Base-by-base conservation (phyloP, 1,140 invertebrate species). In the Trichonephila clavipes region DNA sequence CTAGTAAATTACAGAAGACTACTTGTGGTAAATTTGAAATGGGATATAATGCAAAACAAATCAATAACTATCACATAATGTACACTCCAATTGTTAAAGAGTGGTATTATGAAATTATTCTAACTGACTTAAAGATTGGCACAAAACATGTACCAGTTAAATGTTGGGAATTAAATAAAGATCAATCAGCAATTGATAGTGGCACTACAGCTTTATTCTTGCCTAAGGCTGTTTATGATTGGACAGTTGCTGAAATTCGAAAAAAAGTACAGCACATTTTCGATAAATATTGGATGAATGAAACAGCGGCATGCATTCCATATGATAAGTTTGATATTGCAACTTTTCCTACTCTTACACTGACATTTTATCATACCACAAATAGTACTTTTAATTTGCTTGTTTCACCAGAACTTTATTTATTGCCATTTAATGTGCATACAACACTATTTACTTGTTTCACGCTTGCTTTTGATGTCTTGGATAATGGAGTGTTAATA, bases 51-150 rank as follows among this genome's bases (percentile, higher is more conserved):
- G 51, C 87, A 12, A 34, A 62, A 4, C 18, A 51, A 44, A 77
- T 40, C 14, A 21, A 85, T 69, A 18, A 28, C 64, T 64, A n/a
- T 34, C 28, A 81, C 4, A 66, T 94, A 24, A 3, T 87, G 12
- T 94, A 87, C 62, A 91, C 94, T 34, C 94, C 94, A 10, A 51
- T 94, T 81, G 21, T 64, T 16, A 72, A 88, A 81, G 94, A 91
- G n/a, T 91, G 94, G 88, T 91, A 87, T 66, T 94, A 94, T 91
- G 89, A 94, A 91, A 28, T 94, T n/a, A 82, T 82, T 21, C n/a
- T 94, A 16, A 88, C 58, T 21, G 64, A 81, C 58, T 61, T 94
- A 18, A 91, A 58, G 59, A 59, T 94, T 5, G 94, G 89, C 8
- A 87, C 18, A 34, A 81, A 86, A 8, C 28, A 87, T 21, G 44